Percentiles rank a stretch among this genome's conserved stretches.
These are phyloP conservation scores for Drosophila eohydei DNA, from an alignment of 2,888 invertebrate genomes.

Conservation along the genomic window DNA sequence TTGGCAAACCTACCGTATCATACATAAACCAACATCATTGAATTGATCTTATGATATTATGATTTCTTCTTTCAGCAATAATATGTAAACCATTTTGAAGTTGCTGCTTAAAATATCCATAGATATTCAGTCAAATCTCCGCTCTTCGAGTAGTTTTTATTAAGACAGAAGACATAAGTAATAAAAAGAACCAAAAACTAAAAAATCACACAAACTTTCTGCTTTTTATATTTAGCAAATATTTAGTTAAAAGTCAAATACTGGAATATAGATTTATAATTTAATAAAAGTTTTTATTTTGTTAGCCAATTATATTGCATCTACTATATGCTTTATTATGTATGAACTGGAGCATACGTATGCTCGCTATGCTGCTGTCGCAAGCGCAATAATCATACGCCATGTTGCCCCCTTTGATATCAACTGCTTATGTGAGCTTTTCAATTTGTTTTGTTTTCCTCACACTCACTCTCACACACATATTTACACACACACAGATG, in stretches of 20 bases:
- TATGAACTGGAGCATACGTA: slow-evolving; percentile 17
- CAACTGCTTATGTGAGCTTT: slow-evolving; percentile 73
- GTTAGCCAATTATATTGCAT: background rate
- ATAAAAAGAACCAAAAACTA: background rate
- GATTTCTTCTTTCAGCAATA: too few species aligned
- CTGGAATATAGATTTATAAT: background rate
- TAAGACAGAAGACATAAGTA: too few species aligned
- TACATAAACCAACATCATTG: too few species aligned
- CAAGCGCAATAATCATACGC: slow-evolving; percentile 76
- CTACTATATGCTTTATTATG: slow-evolving; percentile 9
- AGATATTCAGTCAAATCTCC: too few species aligned
- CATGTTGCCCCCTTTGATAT: slow-evolving; percentile 60
- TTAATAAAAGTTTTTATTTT: background rate
- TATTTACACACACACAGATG: slow-evolving; percentile 8
- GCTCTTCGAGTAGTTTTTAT: too few species aligned
- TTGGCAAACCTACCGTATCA: too few species aligned
- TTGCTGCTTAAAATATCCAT: too few species aligned
- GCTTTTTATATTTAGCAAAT: background rate
- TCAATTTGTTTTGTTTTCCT: slow-evolving; percentile 77
- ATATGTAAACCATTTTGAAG: too few species aligned
- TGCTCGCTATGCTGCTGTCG: slow-evolving; percentile 41
- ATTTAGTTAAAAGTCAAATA: background rate
- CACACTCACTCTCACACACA: slow-evolving; percentile 12
- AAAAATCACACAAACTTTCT: background rate
- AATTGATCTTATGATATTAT: too few species aligned